Conservation (phyloP, 1,140 invertebrate genomes). For the Melitaea cinxia region DNA sequence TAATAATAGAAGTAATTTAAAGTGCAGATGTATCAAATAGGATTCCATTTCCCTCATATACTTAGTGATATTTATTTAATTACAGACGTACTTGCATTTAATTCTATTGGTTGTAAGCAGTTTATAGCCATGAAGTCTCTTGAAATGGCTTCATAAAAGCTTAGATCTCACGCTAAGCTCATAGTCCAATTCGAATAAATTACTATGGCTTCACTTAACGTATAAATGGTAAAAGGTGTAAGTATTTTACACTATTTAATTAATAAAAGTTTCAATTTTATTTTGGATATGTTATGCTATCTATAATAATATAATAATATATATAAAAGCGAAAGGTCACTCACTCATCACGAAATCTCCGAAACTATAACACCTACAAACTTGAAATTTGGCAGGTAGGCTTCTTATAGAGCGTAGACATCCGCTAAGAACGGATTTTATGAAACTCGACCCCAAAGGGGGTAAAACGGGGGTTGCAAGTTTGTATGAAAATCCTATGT, state of each 20-base stretch:
- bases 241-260: not conserved
- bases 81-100: constrained; percentile 11
- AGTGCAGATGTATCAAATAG: not conserved
- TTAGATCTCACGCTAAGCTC: constrained; percentile 33
- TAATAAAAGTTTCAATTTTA: too few relatives aligned
- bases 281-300: too few relatives aligned
- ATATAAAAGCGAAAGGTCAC: too few relatives aligned
- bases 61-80: constrained; percentile 3
- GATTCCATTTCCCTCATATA: not conserved
- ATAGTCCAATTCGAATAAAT: constrained; percentile 29
- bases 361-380: too few relatives aligned
- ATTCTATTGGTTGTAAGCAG: constrained; percentile 28
- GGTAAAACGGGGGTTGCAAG: too few relatives aligned
- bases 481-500: too few relatives aligned
- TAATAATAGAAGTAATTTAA: not conserved
- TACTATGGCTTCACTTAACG: constrained; percentile 27
- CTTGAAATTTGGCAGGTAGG: too few relatives aligned
- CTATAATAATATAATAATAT: too few relatives aligned
- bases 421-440: too few relatives aligned
- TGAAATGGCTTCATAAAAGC: constrained; percentile 34
- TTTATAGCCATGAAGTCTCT: constrained; percentile 30
- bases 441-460: too few relatives aligned
- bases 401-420: too few relatives aligned
- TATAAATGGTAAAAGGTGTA: not conserved
- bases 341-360: too few relatives aligned